Percentiles rank a stretch among this genome's conserved stretches.
phyloP scores from a whole-genome alignment of 2,888 invertebrate species.

The Hirtodrosophila confusa region DNA sequence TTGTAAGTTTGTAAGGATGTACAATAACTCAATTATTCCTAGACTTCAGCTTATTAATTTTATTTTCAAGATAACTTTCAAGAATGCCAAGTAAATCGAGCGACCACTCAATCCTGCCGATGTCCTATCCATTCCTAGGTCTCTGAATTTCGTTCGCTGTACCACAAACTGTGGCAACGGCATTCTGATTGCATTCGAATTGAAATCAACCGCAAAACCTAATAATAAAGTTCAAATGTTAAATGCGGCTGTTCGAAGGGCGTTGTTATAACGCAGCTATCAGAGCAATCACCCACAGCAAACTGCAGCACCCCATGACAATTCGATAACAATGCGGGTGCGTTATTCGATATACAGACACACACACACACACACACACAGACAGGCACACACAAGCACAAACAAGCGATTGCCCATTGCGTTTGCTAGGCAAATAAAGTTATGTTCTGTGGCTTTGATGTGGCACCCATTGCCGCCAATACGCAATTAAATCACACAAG shows the following conservation, averaged over 20 bases:
- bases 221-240: slow-evolving; percentile 69
- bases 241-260: slow-evolving; percentile 34
- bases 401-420: slow-evolving; percentile 33
- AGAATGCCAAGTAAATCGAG: slow-evolving; percentile 16
- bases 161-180: slow-evolving; percentile 64
- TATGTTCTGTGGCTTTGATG: slow-evolving; percentile 57
- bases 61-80: slow-evolving; percentile 4
- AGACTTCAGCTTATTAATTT: no score
- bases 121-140: background rate
- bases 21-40: no score
- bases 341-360: slow-evolving; percentile 35
- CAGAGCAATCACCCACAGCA: slow-evolving; percentile 1
- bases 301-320: slow-evolving; percentile 11
- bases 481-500: slow-evolving; percentile 60
- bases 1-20: no score
- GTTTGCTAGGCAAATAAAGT: slow-evolving; percentile 61
- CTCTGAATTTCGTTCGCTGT: background rate
- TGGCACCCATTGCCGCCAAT: slow-evolving; percentile 22
- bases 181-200: slow-evolving; percentile 74
- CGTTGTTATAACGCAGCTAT: slow-evolving; percentile 11
- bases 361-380: slow-evolving; percentile 2
- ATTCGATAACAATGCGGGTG: slow-evolving; percentile 64
- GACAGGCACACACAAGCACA: background rate
- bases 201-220: slow-evolving; percentile 79
- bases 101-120: slow-evolving; percentile 18